Base-by-base conservation (phyloP, 35 echinoderm and acorn worm genomes). In the Acanthaster planci region DNA sequence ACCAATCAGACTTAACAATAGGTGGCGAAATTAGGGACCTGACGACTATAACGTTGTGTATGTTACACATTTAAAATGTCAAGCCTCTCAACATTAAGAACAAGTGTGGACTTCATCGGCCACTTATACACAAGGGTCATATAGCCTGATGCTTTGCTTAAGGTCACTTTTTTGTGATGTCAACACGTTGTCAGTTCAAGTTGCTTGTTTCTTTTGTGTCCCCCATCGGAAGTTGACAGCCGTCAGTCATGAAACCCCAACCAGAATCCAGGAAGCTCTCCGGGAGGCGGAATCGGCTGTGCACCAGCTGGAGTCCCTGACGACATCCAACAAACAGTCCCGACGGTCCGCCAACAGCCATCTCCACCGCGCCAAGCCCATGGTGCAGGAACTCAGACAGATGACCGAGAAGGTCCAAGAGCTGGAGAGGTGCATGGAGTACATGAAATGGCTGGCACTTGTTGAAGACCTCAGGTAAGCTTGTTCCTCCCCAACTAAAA, bases 361-460 rank as follows among this genome's bases (percentile, higher is more conserved):
- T 55, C 39, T 94, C 78, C 91, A 39, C 60, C 79, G 88, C 21
- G 89, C 84, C 40, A 85, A 91, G 55, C 96, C 92, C 78, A 89
- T 94, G 76, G 85, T 94, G 3, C 79, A 90, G 19, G 85, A 88
- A 27, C 58, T 99, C 7, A 53, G 67, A 18, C 83, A 85, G 40
- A 75, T 91, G 79, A 87, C 89, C 2, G 67, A 76, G 23, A 82
- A 94, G 55, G 92, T 99, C 2, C 90, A 94, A 60, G 96, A 90
- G 52, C 83, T 99, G 5, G 96, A 99, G 57, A 93, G 86, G 52
- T 94, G 91, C 75, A 82, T 99, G 91, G 89, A 93, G 19, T 99
- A 99, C 52, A 86, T 99, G 85, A 99, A 99, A 76, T 99, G 92
- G 96, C 52, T 99, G 40, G 92, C 88, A 8, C 60, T 94, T 51